Conservation (phyloP, 2,113 vertebrate species). For the Xiphophorus maculatus region DNA sequence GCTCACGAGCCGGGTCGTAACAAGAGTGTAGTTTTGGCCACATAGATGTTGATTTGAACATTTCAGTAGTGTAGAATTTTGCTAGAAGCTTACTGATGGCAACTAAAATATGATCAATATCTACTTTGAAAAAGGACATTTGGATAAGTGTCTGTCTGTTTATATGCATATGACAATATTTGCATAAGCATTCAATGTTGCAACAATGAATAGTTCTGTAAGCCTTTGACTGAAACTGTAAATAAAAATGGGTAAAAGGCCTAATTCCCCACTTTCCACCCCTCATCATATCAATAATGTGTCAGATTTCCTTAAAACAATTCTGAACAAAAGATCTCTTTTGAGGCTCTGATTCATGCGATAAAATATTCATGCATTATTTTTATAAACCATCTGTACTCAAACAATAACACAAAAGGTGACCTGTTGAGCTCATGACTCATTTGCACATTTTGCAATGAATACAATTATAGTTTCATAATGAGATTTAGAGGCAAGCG, state of each 20-base stretch:
- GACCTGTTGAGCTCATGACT: conserved; percentile 53
- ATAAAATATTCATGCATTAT: conserved; percentile 73
- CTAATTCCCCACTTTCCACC: background rate
- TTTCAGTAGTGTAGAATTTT: no score
- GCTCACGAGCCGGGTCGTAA: no score
- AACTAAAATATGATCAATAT: no score
- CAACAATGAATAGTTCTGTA: background rate
- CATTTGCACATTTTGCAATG: conserved; percentile 73
- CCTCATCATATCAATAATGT: background rate
- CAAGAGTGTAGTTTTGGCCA: no score
- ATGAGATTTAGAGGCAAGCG: conserved; percentile 56
- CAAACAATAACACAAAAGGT: conserved; percentile 71
- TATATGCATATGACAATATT: no score
- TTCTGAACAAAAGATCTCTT: conserved; percentile 41
- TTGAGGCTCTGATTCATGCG: conserved; percentile 46
- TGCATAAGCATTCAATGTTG: no score
- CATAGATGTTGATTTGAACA: no score
- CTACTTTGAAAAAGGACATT: no score
- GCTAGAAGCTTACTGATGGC: no score
- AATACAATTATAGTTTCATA: conserved; percentile 76
- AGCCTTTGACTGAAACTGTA: background rate
- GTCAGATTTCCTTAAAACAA: conserved; percentile 29
- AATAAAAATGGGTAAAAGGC: background rate
- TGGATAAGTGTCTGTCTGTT: no score
- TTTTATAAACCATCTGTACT: conserved; percentile 65